Conservation (phyloP, 2,113 vertebrate species). For the Pedetes capensis region DNA sequence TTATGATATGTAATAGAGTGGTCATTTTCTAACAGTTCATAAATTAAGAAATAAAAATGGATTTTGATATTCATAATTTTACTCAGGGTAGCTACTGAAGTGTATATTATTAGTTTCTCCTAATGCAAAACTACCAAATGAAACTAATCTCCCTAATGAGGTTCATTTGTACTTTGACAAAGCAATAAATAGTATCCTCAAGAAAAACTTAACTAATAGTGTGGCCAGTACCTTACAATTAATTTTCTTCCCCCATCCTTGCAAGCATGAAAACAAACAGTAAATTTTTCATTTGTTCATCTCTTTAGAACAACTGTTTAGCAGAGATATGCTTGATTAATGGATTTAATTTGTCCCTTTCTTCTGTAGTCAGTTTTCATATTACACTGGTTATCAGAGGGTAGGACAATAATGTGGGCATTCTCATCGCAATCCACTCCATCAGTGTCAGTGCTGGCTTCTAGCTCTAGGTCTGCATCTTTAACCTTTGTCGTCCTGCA, state of each 20-base stretch:
- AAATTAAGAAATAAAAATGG: slow-evolving; percentile 70
- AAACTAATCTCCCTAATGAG: slow-evolving; percentile 87
- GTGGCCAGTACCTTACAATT: slow-evolving; percentile 81
- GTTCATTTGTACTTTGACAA: slow-evolving; percentile 86
- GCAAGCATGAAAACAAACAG: slow-evolving; percentile 84
- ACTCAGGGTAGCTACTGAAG: slow-evolving; percentile 73
- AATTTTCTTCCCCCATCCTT: slow-evolving; percentile 82
- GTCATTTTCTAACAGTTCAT: slow-evolving; percentile 63
- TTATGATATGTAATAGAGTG: slow-evolving; percentile 29
- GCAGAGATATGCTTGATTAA: slow-evolving; percentile 90
- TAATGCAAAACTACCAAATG: slow-evolving; percentile 82
- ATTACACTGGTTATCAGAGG: slow-evolving; percentile 86
- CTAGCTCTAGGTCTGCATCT: slow-evolving; percentile 85
- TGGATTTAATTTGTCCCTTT: slow-evolving; percentile 90
- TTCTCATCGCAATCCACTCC: slow-evolving; percentile 79
- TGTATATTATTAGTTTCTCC: slow-evolving; percentile 75
- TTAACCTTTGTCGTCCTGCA: slow-evolving; percentile 84
- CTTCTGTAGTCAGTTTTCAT: slow-evolving; percentile 88
- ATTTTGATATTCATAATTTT: slow-evolving; percentile 73
- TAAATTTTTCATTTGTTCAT: slow-evolving; percentile 87
- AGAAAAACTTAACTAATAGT: slow-evolving; percentile 85
- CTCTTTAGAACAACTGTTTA: slow-evolving; percentile 86
- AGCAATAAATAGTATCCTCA: slow-evolving; percentile 83
- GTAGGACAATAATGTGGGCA: slow-evolving; percentile 81
- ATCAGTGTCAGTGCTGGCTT: slow-evolving; percentile 85